A percentile compares a stretch with the other conserved stretches of the same genome.
Conservation (phyloP, 2,888 invertebrate species). For the Chrysina gloriosa region DNA sequence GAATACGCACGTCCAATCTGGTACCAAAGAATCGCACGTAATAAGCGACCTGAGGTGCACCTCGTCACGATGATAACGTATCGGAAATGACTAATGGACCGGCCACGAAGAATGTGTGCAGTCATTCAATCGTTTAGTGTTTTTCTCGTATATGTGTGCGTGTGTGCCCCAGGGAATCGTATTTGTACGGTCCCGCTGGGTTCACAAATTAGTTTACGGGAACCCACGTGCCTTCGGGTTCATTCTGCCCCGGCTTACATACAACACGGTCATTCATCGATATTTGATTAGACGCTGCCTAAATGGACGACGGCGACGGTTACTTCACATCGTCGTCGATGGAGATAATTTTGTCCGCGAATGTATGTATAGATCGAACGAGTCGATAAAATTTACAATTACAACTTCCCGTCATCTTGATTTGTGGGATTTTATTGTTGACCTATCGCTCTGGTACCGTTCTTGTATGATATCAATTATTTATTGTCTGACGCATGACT, state of each 20-base stretch:
- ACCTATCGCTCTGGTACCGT: slow-evolving; percentile 50
- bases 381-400: slow-evolving; percentile 7
- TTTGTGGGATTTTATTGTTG: too few species aligned
- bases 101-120: slow-evolving; percentile 68
- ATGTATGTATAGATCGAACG: not conserved
- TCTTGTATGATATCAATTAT: slow-evolving; percentile 61
- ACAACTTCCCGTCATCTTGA: slow-evolving; percentile 13
- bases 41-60: slow-evolving; percentile 64
- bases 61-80: slow-evolving; percentile 63
- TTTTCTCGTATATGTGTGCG: slow-evolving; percentile 55
- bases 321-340: not conserved
- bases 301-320: not conserved
- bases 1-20: too few species aligned
- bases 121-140: slow-evolving; percentile 72
- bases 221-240: slow-evolving; percentile 60
- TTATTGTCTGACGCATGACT: slow-evolving; percentile 57
- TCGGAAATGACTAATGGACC: slow-evolving; percentile 65
- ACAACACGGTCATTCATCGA: slow-evolving; percentile 4
- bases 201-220: slow-evolving; percentile 73
- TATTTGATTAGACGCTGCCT: not conserved
- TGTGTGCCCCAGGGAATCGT: slow-evolving; percentile 57
- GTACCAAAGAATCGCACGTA: slow-evolving; percentile 51
- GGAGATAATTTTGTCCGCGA: not conserved
- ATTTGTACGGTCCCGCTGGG: slow-evolving; percentile 73
- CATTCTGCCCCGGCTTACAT: slow-evolving; percentile 3